These are phyloP conservation scores for Numenius phaeopus DNA, from an alignment of 2,797 vertebrate species.

Conservation along the genomic window DNA sequence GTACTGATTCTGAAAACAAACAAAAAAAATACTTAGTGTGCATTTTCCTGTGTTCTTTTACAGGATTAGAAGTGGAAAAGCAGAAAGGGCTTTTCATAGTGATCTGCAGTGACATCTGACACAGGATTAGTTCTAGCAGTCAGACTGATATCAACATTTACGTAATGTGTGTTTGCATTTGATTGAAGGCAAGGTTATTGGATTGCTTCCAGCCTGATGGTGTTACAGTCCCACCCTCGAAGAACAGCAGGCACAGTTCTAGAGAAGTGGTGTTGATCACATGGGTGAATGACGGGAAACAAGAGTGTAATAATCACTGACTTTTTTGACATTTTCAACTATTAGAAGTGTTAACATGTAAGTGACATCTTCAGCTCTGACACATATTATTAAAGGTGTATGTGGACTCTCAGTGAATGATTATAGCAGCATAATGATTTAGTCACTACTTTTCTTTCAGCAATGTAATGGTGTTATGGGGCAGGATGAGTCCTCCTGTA, in stretches of 20 bases:
- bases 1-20: neutral
- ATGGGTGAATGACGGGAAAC: neutral
- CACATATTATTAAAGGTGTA: neutral
- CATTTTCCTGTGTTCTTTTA: neutral
- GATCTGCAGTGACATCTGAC: neutral
- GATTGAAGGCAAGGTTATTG: neutral
- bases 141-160: neutral
- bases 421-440: neutral
- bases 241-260: neutral
- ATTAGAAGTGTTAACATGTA: neutral
- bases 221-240: constrained; percentile 16
- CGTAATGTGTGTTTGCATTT: neutral
- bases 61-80: neutral
- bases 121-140: neutral
- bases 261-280: constrained; percentile 24
- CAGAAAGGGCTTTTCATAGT: neutral
- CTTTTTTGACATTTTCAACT: constrained; percentile 39
- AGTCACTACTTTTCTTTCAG: neutral
- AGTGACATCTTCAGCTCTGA: constrained; percentile 35
- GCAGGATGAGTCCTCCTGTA: neutral
- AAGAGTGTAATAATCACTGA: constrained; percentile 29
- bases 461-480: neutral
- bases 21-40: neutral
- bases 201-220: constrained; percentile 20
- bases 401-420: constrained; percentile 13